Conservation (phyloP, 2,888 invertebrate genomes). For the Acrocyrtus sp. region DNA sequence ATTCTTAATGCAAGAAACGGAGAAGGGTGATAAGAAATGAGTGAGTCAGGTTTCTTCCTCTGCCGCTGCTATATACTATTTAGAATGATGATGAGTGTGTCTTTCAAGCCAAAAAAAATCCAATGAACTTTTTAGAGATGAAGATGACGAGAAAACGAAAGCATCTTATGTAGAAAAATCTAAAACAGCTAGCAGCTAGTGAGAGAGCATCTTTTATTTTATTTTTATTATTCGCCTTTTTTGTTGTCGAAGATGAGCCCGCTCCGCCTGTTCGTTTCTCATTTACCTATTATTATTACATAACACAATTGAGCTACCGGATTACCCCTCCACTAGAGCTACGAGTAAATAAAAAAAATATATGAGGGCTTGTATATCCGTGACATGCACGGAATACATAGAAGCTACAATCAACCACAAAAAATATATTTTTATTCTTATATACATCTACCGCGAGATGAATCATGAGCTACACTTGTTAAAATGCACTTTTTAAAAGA, state of each 20-base stretch:
- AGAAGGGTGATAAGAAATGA: not conserved
- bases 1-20: too few species aligned
- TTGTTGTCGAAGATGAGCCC: constrained; percentile 1
- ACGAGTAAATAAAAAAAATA: too few species aligned
- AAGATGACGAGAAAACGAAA: not conserved
- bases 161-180: not conserved
- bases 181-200: not conserved
- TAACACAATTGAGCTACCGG: constrained; percentile 39
- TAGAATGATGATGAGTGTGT: too few species aligned
- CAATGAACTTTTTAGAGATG: not conserved
- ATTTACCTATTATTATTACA: constrained; percentile 30
- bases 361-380: too few species aligned
- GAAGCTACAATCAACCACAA: too few species aligned
- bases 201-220: constrained; percentile 8
- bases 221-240: constrained; percentile 3
- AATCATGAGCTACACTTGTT: too few species aligned
- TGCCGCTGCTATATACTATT: too few species aligned
- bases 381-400: too few species aligned
- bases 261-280: constrained; percentile 5
- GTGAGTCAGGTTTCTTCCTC: too few species aligned
- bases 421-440: too few species aligned
- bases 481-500: too few species aligned
- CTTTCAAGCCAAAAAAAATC: not conserved
- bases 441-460: too few species aligned
- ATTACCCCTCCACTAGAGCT: constrained; percentile 29